Conservation (phyloP, 1,140 invertebrate species). For the Nasonia vitripennis region DNA sequence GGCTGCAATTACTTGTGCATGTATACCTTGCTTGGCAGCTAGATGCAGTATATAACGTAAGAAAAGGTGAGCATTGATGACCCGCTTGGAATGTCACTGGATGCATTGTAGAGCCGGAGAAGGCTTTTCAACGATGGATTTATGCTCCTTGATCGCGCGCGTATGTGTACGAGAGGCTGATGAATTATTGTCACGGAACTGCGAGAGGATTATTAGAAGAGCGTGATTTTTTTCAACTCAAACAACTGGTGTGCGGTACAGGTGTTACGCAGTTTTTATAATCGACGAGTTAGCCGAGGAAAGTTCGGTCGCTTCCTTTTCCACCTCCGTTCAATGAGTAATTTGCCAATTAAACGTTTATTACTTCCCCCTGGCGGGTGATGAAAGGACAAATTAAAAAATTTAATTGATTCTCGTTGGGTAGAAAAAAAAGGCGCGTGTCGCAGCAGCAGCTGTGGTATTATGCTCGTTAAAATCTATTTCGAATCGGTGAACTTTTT, state of each 20-base stretch:
- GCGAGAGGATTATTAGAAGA: no score
- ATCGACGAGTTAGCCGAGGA: background rate
- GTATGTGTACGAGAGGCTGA: no score
- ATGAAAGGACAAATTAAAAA: no score
- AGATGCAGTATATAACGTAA: slow-evolving; percentile 50
- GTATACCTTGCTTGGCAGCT: background rate
- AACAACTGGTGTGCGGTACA: background rate
- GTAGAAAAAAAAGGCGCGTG: no score
- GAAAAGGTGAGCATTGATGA: slow-evolving; percentile 9
- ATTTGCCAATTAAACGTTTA: background rate
- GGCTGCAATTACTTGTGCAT: slow-evolving; percentile 51
- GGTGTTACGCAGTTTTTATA: background rate
- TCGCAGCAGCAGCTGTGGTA: no score
- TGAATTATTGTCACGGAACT: no score
- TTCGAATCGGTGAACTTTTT: background rate
- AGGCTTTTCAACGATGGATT: no score
- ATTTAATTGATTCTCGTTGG: no score
- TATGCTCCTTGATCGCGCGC: no score
- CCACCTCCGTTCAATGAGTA: background rate
- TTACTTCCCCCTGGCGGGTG: background rate
- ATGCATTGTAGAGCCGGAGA: no score
- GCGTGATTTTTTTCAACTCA: no score
- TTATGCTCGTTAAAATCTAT: background rate
- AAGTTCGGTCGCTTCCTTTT: background rate
- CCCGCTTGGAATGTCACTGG: background rate